Evolutionary conservation across 2,113 vertebrate species (phyloP).

Genomic region (Uria lomvia): DNA sequence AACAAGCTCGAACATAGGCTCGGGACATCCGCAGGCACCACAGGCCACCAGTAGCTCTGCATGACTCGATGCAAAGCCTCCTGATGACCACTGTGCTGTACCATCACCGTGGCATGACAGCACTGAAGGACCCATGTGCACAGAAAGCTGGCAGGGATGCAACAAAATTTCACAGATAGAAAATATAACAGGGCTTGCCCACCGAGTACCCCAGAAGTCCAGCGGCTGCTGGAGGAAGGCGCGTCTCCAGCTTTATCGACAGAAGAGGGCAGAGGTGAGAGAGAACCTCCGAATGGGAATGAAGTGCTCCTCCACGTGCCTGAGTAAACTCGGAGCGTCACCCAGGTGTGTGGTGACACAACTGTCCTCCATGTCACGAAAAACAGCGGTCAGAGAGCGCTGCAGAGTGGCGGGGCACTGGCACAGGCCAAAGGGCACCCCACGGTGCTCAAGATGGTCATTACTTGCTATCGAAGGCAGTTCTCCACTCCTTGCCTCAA

Average conservation of each 20-base stretch:
- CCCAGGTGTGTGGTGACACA: neutral
- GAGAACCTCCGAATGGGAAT: neutral
- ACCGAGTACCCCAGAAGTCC: neutral
- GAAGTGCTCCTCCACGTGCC: accelerated
- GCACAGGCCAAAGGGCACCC: neutral
- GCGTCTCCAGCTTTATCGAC: neutral
- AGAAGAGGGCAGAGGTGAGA: neutral
- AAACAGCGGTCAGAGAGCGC: accelerated
- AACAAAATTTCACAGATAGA: neutral
- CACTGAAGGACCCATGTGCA: accelerated
- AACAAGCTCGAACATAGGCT: neutral
- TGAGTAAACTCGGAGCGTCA: neutral
- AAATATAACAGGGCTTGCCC: neutral
- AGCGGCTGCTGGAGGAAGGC: neutral
- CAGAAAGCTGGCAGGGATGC: neutral
- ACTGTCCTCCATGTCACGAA: neutral
- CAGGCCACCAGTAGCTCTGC: neutral
- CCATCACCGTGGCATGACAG: neutral
- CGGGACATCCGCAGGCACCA: neutral
- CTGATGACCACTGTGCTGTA: neutral
- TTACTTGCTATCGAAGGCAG: neutral
- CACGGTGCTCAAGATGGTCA: neutral
- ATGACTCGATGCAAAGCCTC: neutral
- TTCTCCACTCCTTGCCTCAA: neutral
- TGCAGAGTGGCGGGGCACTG: neutral